A percentile compares a stretch with the other conserved stretches of the same genome.
Evolutionary conservation across 2,888 invertebrate species (phyloP).

Genomic region (Stictocephala bisonia): DNA sequence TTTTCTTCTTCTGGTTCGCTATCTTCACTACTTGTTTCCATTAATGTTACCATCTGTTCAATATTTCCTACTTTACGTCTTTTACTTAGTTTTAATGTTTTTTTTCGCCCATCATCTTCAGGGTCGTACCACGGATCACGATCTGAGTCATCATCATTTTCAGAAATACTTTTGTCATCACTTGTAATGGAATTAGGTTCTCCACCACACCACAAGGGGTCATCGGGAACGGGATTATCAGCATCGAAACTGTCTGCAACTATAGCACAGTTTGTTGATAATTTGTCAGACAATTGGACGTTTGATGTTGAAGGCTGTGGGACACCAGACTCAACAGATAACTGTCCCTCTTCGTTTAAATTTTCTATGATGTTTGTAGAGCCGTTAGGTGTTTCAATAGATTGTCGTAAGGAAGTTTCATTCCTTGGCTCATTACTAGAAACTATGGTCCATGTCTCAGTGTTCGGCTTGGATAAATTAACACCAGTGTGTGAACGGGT

Average conservation of each 20-base stretch:
- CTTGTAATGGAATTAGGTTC: not conserved
- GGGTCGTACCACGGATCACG: conserved; percentile 5
- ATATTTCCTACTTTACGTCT: conserved; percentile 15
- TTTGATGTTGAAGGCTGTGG: not conserved
- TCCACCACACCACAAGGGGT: conserved; percentile 1
- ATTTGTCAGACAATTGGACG: not conserved
- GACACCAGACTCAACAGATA: not conserved
- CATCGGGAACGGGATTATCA: not conserved
- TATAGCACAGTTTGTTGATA: not conserved
- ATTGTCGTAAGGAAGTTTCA: not conserved
- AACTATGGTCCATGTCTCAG: not conserved
- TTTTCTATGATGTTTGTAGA: not conserved
- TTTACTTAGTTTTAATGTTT: not conserved
- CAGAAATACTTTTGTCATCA: not conserved
- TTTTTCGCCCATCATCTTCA: not conserved
- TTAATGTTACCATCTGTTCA: not conserved
- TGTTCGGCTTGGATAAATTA: not conserved
- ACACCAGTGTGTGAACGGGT: not conserved
- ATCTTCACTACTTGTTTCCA: conserved; percentile 7
- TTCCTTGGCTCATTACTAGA: not conserved
- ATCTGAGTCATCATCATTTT: not conserved
- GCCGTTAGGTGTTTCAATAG: not conserved
- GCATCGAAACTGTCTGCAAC: conserved; percentile 6
- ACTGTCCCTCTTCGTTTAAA: not conserved
- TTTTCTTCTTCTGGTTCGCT: not conserved